Evolutionary conservation across 2,888 invertebrate species (phyloP).

Genomic region (Serripes groenlandicus): DNA sequence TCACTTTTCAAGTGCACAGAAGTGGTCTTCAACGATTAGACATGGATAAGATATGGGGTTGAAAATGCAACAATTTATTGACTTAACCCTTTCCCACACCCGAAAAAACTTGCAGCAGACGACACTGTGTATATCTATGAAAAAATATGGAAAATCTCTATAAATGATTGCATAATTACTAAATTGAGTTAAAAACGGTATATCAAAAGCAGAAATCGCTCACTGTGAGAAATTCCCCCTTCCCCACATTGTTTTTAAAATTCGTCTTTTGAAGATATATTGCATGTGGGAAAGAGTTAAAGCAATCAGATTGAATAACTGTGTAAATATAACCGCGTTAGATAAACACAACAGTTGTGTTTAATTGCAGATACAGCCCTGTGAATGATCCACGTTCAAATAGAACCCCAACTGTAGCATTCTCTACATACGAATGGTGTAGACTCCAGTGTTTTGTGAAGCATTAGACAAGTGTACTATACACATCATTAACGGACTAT

Average conservation of each 20-base stretch:
- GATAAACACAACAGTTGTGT: too few species aligned
- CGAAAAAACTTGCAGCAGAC: not conserved
- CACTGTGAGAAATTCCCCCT: not conserved
- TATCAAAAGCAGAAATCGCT: not conserved
- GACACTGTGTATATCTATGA: too few species aligned
- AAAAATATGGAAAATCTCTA: too few species aligned
- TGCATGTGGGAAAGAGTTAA: too few species aligned
- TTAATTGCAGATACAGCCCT: too few species aligned
- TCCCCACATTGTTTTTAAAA: not conserved
- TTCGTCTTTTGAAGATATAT: not conserved
- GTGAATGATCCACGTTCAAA: too few species aligned
- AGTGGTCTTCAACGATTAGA: not conserved
- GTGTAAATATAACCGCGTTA: too few species aligned
- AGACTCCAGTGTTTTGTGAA: too few species aligned
- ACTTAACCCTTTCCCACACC: not conserved
- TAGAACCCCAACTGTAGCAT: too few species aligned
- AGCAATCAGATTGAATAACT: too few species aligned
- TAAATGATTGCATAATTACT: not conserved
- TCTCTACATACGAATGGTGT: not conserved
- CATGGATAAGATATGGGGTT: not conserved
- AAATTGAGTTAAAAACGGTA: not conserved
- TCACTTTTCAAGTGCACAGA: not conserved
- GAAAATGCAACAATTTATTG: not conserved
- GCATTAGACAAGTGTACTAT: too few species aligned
- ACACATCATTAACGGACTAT: too few species aligned